phyloP scores from a whole-genome alignment of 2,888 invertebrate species.

The Drosophila helvetica region DNA sequence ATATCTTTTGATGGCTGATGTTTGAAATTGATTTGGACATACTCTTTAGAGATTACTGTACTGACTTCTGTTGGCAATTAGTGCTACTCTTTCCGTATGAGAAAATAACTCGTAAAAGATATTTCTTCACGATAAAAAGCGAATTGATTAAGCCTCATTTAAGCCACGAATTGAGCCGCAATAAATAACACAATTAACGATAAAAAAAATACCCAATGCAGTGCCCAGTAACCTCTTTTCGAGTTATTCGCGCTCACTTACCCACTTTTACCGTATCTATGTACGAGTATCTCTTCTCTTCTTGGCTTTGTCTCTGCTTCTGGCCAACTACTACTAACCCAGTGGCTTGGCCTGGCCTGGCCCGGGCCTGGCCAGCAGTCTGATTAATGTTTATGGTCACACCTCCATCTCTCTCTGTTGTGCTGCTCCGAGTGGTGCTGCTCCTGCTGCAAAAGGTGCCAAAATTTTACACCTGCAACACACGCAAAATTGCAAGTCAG shows the following conservation, averaged over 20 bases:
- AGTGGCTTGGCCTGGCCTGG: conserved; percentile 32
- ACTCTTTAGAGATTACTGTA: background rate
- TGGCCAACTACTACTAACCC: conserved; percentile 63
- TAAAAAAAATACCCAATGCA: conserved; percentile 25
- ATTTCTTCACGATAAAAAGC: conserved; percentile 34
- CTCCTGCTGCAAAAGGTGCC: conserved; percentile 60
- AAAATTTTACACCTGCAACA: conserved; percentile 75
- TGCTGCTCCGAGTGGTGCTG: conserved; percentile 21
- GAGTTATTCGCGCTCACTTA: conserved; percentile 19
- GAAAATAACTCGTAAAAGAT: conserved; percentile 23
- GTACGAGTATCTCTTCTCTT: conserved; percentile 34
- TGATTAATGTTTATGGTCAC: conserved; percentile 75
- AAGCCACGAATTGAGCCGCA: conserved; percentile 30
- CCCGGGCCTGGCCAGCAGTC: conserved; percentile 44
- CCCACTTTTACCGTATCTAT: conserved; percentile 43
- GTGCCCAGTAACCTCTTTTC: conserved; percentile 45
- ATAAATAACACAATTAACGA: conserved; percentile 44
- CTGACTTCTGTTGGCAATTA: background rate
- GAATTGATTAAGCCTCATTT: conserved; percentile 42
- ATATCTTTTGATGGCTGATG: background rate
- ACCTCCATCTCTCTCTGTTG: conserved; percentile 44
- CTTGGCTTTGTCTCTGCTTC: conserved; percentile 10
- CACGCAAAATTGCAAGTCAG: conserved; percentile 72
- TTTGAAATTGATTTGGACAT: background rate
- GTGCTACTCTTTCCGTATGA: conserved; percentile 6